A percentile compares a stretch with the other conserved stretches of the same genome.
Conservation (phyloP, 1,140 invertebrate species). For the Aphaenogaster rudis region DNA sequence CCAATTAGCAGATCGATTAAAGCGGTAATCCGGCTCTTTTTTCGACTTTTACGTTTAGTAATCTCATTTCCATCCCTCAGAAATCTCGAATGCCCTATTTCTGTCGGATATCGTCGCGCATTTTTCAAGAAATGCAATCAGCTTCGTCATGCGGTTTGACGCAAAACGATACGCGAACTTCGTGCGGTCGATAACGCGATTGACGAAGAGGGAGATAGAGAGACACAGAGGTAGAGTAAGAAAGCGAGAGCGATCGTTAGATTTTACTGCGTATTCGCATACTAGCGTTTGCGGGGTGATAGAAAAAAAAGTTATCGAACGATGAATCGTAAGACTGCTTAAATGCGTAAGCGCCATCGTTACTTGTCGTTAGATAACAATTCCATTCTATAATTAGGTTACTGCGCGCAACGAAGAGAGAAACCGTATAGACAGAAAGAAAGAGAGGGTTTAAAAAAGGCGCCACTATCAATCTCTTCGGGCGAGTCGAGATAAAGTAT, state of each 20-base stretch:
- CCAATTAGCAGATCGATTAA: neutral
- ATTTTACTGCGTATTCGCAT: conserved; percentile 49
- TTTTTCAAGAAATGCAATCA: conserved; percentile 34
- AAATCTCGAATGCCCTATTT: neutral
- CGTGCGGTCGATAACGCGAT: conserved; percentile 23
- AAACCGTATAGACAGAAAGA: neutral
- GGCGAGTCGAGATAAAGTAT: neutral
- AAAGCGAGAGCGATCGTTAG: conserved; percentile 20
- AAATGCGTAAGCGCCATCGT: conserved; percentile 23
- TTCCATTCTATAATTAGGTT: conserved; percentile 51
- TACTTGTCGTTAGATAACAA: conserved; percentile 47
- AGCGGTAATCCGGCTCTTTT: neutral
- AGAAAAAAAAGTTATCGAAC: conserved; percentile 35
- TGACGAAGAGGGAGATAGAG: neutral
- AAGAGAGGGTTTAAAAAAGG: neutral
- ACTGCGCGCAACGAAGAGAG: conserved; percentile 31
- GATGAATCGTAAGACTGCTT: conserved; percentile 10
- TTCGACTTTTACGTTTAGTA: neutral
- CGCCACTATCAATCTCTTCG: neutral
- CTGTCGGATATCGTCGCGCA: conserved; percentile 9
- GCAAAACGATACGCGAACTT: conserved; percentile 42
- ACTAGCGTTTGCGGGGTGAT: neutral
- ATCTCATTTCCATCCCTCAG: neutral
- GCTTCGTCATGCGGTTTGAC: conserved; percentile 43
- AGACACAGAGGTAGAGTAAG: neutral